Percentiles rank a stretch among this genome's conserved stretches.
These are phyloP conservation scores for Apodemus agrarius DNA, from an alignment of 2,797 vertebrate species.

Conservation along the genomic window DNA sequence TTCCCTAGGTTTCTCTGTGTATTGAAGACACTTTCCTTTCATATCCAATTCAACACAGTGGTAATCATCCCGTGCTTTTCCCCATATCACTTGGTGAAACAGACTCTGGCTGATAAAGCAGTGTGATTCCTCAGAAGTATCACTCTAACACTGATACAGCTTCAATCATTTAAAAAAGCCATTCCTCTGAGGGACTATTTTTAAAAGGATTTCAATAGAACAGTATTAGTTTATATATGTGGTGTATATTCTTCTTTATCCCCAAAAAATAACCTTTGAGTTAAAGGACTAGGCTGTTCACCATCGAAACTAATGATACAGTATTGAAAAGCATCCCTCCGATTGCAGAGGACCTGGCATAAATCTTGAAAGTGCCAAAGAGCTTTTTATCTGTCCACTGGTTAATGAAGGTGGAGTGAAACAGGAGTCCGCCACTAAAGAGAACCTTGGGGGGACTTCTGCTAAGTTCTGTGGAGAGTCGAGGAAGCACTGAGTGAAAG, in stretches of 20 bases:
- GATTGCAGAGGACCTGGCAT: not conserved
- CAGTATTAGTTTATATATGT: not conserved
- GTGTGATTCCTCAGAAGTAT: not conserved
- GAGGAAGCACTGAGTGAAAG: not conserved
- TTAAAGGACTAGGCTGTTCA: not conserved
- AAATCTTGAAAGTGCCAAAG: not conserved
- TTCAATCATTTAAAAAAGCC: conserved; percentile 10
- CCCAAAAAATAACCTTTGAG: not conserved
- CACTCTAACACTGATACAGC: not conserved
- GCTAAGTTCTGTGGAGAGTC: too few relatives aligned
- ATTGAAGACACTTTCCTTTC: conserved; percentile 26
- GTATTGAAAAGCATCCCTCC: not conserved
- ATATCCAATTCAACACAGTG: not conserved
- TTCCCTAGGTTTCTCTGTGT: not conserved
- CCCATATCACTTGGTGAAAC: not conserved
- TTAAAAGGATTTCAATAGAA: conserved; percentile 12
- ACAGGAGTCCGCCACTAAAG: not conserved
- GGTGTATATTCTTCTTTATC: not conserved
- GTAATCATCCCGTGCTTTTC: conserved; percentile 7
- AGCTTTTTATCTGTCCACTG: not conserved
- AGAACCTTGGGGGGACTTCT: not conserved
- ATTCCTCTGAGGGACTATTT: not conserved
- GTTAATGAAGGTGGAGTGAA: not conserved
- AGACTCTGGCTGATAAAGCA: not conserved
- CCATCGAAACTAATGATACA: not conserved